phyloP scores from a whole-genome alignment of 1,140 invertebrate species.

The Hirudo medicinalis region DNA sequence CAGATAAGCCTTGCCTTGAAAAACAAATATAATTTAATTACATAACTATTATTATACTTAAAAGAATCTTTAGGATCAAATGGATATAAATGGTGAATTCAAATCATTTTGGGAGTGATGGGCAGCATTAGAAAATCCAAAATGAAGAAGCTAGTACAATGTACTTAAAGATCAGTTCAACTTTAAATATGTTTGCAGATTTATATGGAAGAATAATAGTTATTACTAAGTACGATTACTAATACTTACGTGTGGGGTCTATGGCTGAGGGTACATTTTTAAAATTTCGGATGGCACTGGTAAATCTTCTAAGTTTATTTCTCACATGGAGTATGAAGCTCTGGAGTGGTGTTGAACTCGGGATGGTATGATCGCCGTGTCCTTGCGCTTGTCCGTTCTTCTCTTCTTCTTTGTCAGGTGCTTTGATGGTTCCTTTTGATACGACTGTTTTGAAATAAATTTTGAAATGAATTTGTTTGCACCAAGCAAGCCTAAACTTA shows the following conservation, averaged over 20 bases:
- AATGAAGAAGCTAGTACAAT: no score
- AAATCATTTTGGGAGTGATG: background rate
- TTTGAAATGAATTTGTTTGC: no score
- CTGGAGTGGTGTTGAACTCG: background rate
- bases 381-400: background rate
- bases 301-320: background rate
- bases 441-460: no score
- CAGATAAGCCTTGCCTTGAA: slow-evolving; percentile 50
- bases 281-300: no score
- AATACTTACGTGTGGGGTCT: background rate
- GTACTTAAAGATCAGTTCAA: no score
- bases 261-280: background rate
- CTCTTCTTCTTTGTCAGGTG: background rate
- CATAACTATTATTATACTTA: background rate
- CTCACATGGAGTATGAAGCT: background rate
- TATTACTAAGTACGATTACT: background rate
- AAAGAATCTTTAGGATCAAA: background rate
- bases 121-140: background rate
- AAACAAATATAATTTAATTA: background rate
- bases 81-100: no score
- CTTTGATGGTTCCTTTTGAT: background rate
- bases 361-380: background rate
- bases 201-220: background rate
- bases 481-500: no score
- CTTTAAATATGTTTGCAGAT: no score